Percentiles rank a stretch among this genome's conserved stretches.
Evolutionary conservation across 2,888 invertebrate species (phyloP).

Genomic region (Clitarchus hookeri): DNA sequence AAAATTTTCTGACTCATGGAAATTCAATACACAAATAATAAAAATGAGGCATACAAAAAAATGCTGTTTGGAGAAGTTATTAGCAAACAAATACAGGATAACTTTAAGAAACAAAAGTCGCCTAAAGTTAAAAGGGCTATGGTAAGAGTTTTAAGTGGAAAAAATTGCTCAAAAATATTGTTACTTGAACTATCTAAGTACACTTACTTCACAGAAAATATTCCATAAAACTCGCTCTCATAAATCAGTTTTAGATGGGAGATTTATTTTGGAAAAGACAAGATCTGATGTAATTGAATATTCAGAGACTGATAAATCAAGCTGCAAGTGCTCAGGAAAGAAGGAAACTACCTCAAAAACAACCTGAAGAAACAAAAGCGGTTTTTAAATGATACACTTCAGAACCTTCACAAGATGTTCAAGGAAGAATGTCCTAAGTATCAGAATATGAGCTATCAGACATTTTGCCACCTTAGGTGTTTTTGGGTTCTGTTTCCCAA

Average conservation of each 20-base stretch:
- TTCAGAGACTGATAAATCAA: not conserved
- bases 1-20: not conserved
- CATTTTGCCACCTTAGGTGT: not conserved
- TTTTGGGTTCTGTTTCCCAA: not conserved
- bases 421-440: not conserved
- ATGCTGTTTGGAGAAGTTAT: not conserved
- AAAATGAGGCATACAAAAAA: not conserved
- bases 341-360: too few relatives aligned
- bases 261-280: too few relatives aligned
- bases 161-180: not conserved
- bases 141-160: not conserved
- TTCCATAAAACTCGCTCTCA: not conserved
- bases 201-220: too few relatives aligned
- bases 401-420: not conserved
- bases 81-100: not conserved
- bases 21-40: not conserved
- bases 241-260: not conserved
- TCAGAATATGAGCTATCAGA: not conserved
- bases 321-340: not conserved
- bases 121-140: not conserved
- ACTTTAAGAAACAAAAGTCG: not conserved
- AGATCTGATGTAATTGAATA: not conserved
- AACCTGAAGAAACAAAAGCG: not conserved
- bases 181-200: too few relatives aligned
- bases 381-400: not conserved